Evolutionary conservation across 2,113 vertebrate genomes (phyloP).

Genomic region (Tetrax tetrax): DNA sequence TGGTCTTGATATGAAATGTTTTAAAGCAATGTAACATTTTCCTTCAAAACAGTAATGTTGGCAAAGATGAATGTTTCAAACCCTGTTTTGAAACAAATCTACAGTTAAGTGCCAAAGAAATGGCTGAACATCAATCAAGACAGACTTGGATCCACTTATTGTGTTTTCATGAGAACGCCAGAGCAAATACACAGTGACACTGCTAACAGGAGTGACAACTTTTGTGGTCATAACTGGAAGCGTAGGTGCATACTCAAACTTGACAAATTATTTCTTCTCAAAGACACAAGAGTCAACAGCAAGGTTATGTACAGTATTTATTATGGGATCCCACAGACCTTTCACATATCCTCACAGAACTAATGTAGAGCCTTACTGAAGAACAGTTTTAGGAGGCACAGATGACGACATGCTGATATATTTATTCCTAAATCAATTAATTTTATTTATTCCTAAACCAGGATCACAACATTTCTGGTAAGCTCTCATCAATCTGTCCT

Average conservation of each 20-base stretch:
- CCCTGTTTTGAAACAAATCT: background rate
- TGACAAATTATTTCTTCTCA: background rate
- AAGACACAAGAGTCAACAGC: background rate
- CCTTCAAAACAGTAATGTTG: background rate
- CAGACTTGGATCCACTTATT: background rate
- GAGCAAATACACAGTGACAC: background rate
- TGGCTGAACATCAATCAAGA: background rate
- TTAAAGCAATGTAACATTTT: background rate
- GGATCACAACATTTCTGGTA: background rate
- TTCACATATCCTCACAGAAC: background rate
- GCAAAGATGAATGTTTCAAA: background rate
- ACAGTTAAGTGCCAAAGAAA: background rate
- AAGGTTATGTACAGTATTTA: background rate
- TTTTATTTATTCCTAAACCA: background rate
- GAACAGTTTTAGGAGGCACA: background rate
- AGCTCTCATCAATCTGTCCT: background rate
- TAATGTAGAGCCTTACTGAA: background rate
- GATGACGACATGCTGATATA: background rate
- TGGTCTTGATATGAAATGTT: background rate
- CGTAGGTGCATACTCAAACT: background rate
- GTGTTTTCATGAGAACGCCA: background rate
- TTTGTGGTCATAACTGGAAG: background rate
- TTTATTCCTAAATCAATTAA: background rate
- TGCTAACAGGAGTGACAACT: background rate
- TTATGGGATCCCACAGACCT: background rate